Evolutionary conservation across 2,797 vertebrate genomes (phyloP).

Genomic region (Enteromius paludinosus): DNA sequence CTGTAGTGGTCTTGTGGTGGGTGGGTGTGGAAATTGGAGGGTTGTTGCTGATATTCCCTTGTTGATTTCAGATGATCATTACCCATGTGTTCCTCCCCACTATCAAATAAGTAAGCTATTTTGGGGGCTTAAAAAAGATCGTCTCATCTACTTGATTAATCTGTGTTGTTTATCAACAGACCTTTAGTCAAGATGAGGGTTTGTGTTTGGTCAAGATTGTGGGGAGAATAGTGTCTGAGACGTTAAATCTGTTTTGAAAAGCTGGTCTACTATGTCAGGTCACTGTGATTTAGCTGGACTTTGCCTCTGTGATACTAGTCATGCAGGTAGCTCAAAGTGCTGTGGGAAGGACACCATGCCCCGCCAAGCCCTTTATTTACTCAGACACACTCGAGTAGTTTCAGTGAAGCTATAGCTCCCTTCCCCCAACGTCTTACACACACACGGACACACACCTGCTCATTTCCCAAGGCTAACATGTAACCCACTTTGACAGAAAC

Average conservation of each 20-base stretch:
- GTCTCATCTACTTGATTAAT: conserved; percentile 3
- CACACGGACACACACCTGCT: conserved; percentile 60
- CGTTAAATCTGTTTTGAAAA: conserved; percentile 25
- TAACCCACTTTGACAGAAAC: conserved; percentile 11
- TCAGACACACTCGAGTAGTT: conserved; percentile 54
- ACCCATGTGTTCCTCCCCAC: neutral
- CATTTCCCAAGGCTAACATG: conserved; percentile 23
- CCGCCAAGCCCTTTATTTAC: conserved; percentile 34
- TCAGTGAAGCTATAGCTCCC: conserved; percentile 63
- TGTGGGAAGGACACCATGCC: neutral
- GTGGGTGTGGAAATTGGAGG: neutral
- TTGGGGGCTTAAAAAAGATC: neutral
- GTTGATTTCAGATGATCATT: conserved; percentile 8
- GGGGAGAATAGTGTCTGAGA: neutral
- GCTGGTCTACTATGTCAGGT: conserved; percentile 9
- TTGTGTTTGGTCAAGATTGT: neutral
- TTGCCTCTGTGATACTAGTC: conserved; percentile 18
- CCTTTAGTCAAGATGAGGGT: neutral
- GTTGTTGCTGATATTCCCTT: conserved; percentile 6
- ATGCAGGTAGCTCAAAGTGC: conserved; percentile 25
- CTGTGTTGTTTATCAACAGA: neutral
- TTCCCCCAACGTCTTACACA: conserved; percentile 2
- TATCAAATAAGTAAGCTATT: conserved; percentile 32
- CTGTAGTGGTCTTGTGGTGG: neutral
- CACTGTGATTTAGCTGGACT: conserved; percentile 30